Conservation (phyloP, 2,113 vertebrate species). For the Syngnathus typhle region DNA sequence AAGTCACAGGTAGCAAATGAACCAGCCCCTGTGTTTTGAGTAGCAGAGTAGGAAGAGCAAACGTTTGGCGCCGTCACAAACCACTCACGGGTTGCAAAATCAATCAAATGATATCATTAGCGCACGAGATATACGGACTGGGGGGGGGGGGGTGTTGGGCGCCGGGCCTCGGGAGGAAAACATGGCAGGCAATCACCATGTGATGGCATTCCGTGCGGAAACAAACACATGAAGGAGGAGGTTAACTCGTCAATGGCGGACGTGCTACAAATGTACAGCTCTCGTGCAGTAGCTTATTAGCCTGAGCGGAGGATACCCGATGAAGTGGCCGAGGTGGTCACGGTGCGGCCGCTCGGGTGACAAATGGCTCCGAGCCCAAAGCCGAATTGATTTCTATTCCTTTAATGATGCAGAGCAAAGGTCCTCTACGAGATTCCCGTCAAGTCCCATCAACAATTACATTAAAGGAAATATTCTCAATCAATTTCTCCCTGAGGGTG, state of each 20-base stretch:
- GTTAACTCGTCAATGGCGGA: not conserved
- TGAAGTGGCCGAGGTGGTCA: not conserved
- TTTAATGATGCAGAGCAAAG: constrained; percentile 24
- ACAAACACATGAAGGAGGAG: not conserved
- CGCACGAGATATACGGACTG: no score
- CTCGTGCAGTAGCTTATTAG: not conserved
- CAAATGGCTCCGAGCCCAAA: constrained; percentile 32
- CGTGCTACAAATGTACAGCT: not conserved
- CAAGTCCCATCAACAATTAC: constrained; percentile 25
- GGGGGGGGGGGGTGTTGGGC: not conserved
- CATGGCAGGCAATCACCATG: constrained; percentile 2
- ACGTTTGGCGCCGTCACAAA: constrained; percentile 11
- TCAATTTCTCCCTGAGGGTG: not conserved
- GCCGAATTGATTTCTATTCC: constrained; percentile 20
- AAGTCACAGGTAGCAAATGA: no score
- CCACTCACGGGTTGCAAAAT: constrained; percentile 19
- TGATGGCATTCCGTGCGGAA: not conserved
- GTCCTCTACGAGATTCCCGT: constrained; percentile 12
- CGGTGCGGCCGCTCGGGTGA: constrained; percentile 11
- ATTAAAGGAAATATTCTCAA: constrained; percentile 15
- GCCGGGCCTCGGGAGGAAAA: not conserved
- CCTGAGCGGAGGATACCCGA: not conserved
- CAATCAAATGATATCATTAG: constrained; percentile 32
- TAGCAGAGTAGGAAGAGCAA: constrained; percentile 4
- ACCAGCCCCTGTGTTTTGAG: no score